phyloP scores from a whole-genome alignment of 2,797 vertebrate genomes.

The Alosa sapidissima region DNA sequence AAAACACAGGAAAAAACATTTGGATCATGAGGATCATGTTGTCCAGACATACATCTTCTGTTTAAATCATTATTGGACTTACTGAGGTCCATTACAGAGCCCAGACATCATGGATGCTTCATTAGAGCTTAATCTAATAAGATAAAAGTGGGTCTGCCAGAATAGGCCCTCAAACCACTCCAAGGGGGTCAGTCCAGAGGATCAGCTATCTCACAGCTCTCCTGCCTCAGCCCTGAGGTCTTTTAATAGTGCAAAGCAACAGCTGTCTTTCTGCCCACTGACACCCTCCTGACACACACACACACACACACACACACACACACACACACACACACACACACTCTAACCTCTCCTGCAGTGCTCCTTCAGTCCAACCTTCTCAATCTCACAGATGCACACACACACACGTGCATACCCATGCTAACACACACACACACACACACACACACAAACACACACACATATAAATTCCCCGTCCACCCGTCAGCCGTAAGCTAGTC shows the following conservation, averaged over 20 bases:
- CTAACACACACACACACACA: neutral
- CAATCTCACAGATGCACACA: neutral
- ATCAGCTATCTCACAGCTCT: neutral
- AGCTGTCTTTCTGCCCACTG: neutral
- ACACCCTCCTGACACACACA: conserved; percentile 2
- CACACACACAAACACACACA: conserved; percentile 21
- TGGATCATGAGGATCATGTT: no score
- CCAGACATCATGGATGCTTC: neutral
- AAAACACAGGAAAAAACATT: no score
- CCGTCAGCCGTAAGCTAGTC: conserved; percentile 25
- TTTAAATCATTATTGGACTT: neutral
- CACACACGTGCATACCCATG: neutral
- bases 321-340: conserved; percentile 15
- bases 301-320: conserved; percentile 22
- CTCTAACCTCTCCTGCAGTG: neutral
- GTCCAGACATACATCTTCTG: neutral
- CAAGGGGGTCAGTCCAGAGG: neutral
- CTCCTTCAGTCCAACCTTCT: neutral
- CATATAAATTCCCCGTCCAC: conserved; percentile 23
- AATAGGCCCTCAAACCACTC: neutral
- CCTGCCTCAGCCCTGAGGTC: neutral
- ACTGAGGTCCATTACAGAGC: neutral
- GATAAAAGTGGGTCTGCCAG: neutral
- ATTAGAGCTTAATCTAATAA: neutral
- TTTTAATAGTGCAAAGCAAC: conserved; percentile 8